phyloP scores from a whole-genome alignment of 30 jellyfish, hydroid and myxozoan genomes.

The Clytia hemisphaerica region DNA sequence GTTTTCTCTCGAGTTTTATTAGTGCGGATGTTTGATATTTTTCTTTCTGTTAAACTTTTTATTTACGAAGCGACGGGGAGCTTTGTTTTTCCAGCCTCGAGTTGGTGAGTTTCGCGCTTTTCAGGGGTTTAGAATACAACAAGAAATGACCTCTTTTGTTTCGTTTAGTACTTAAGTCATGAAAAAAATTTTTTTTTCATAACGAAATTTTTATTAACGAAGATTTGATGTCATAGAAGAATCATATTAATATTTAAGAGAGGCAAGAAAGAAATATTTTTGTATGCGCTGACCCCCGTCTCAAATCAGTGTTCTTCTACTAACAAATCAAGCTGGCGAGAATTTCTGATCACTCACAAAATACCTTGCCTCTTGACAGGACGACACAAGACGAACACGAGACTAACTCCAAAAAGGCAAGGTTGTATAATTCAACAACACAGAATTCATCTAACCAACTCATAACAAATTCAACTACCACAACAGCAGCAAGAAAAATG shows the following conservation, averaged over 20 bases:
- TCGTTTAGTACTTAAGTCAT: background rate
- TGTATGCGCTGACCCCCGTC: too few relatives aligned
- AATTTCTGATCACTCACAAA: conserved; percentile 1
- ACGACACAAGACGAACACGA: conserved; percentile 8
- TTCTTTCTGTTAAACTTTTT: background rate
- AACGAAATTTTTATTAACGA: background rate
- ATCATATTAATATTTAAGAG: too few relatives aligned
- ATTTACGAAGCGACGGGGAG: conserved; percentile 7
- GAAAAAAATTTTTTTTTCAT: background rate
- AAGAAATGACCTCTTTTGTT: background rate
- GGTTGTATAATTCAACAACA: conserved; percentile 13
- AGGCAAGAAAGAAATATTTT: too few relatives aligned
- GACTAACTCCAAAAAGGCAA: conserved; percentile 1
- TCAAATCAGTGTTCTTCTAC: background rate
- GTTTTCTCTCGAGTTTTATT: too few relatives aligned
- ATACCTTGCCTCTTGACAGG: conserved; percentile 19
- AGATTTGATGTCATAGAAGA: too few relatives aligned
- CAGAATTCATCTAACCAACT: too few relatives aligned
- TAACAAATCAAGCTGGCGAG: conserved; percentile 23
- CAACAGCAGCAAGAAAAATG: conserved; percentile 38
- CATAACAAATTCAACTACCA: too few relatives aligned
- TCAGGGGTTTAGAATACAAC: conserved; percentile 1
- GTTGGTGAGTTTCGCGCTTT: too few relatives aligned
- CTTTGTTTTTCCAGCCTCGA: conserved; percentile 18
- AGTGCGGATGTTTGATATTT: too few relatives aligned